Conservation (phyloP, 2,113 vertebrate species). For the Pao palembangensis region DNA sequence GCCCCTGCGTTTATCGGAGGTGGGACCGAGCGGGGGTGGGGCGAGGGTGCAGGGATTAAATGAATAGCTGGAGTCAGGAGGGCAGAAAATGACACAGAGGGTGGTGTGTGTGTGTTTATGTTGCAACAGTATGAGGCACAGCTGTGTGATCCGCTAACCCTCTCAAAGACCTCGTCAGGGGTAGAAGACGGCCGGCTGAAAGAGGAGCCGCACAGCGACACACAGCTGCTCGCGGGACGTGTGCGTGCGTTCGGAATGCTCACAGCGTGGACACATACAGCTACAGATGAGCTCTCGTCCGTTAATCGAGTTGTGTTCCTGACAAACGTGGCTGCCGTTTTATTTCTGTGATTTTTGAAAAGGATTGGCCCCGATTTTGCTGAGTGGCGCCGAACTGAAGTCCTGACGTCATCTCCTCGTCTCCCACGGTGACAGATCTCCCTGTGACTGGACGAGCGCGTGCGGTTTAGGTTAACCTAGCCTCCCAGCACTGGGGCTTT, state of each 20-base stretch:
- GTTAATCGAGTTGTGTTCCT: too few relatives aligned
- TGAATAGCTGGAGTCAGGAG: slow-evolving; percentile 8
- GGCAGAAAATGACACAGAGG: slow-evolving; percentile 1
- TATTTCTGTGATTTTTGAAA: too few relatives aligned
- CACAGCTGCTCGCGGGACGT: slow-evolving; percentile 42
- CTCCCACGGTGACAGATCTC: slow-evolving; percentile 13
- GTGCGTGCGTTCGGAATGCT: neutral
- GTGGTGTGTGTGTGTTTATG: neutral
- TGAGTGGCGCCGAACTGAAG: slow-evolving; percentile 19
- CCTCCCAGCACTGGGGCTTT: neutral
- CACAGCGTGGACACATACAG: too few relatives aligned
- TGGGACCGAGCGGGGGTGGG: slow-evolving; percentile 51
- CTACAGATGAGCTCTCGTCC: too few relatives aligned
- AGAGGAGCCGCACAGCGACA: slow-evolving; percentile 41
- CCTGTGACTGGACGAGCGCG: slow-evolving; percentile 5
- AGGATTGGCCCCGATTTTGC: slow-evolving; percentile 3
- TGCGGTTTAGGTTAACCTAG: neutral
- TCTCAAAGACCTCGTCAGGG: slow-evolving; percentile 40
- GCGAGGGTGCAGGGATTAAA: neutral
- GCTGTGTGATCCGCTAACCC: slow-evolving; percentile 55
- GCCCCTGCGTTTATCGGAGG: slow-evolving; percentile 17
- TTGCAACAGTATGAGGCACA: slow-evolving; percentile 35
- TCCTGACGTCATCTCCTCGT: slow-evolving; percentile 24
- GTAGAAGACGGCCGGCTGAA: slow-evolving; percentile 48
- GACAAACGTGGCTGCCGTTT: too few relatives aligned